These are phyloP conservation scores for Eulemur mongoz DNA, from an alignment of 2,797 vertebrate genomes.

Conservation along the genomic window DNA sequence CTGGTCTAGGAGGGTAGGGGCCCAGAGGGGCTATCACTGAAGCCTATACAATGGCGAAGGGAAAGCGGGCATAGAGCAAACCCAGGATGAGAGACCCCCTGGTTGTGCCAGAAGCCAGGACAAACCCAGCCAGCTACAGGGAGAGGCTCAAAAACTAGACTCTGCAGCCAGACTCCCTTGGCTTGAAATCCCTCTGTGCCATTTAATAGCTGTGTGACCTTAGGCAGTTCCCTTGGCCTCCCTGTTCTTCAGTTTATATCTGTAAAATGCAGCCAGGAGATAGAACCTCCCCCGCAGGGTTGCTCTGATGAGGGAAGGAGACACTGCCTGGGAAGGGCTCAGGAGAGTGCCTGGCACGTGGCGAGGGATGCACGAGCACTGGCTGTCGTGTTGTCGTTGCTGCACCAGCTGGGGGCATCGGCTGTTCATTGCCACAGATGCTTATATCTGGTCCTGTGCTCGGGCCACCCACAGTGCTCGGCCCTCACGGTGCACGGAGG, in stretches of 20 bases:
- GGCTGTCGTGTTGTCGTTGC: background rate
- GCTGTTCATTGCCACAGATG: background rate
- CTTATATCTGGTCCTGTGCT: background rate
- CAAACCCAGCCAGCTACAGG: background rate
- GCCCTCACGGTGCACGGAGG: background rate
- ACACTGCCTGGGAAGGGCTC: background rate
- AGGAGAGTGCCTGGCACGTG: background rate
- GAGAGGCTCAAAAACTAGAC: background rate
- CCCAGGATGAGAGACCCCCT: background rate
- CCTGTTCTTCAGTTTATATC: background rate
- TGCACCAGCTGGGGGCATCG: too few relatives aligned
- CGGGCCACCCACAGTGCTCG: background rate
- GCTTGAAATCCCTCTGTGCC: background rate
- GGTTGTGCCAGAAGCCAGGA: background rate
- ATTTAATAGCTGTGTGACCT: background rate
- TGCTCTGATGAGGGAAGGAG: background rate
- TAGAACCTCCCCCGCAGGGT: background rate
- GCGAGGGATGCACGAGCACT: rapidly evolving
- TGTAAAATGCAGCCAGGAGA: background rate
- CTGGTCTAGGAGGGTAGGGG: too few relatives aligned
- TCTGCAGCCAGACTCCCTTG: background rate
- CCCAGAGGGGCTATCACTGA: background rate
- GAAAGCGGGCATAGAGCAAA: background rate
- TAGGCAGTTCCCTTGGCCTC: background rate
- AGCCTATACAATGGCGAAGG: background rate